phyloP scores from a whole-genome alignment of 1,140 invertebrate genomes.

The Vanessa atalanta region DNA sequence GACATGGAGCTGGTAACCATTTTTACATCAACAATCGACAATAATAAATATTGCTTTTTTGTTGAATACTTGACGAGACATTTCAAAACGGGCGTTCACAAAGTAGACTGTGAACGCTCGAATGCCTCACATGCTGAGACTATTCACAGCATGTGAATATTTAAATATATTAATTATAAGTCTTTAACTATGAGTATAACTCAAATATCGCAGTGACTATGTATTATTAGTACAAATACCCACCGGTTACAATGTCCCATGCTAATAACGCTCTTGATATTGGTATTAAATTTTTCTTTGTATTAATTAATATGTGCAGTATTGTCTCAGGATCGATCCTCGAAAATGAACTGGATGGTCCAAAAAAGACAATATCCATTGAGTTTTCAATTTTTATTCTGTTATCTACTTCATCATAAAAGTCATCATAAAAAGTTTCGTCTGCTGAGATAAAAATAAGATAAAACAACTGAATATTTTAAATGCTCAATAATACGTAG shows the following conservation, averaged over 20 bases:
- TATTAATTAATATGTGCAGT: slow-evolving; percentile 61
- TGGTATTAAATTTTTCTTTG: slow-evolving; percentile 63
- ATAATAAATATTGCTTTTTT: too few relatives aligned
- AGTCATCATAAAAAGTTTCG: slow-evolving; percentile 52
- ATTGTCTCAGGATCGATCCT: slow-evolving; percentile 67
- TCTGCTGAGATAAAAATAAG: slow-evolving; percentile 15
- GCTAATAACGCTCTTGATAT: slow-evolving; percentile 57
- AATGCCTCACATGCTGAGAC: too few relatives aligned
- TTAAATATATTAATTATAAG: too few relatives aligned
- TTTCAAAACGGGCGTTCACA: too few relatives aligned
- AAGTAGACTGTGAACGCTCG: too few relatives aligned
- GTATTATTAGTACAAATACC: slow-evolving; percentile 8
- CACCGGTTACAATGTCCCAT: slow-evolving; percentile 72
- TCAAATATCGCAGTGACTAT: too few relatives aligned
- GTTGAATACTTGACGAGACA: too few relatives aligned
- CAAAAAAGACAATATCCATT: slow-evolving; percentile 73
- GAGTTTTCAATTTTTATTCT: slow-evolving; percentile 55
- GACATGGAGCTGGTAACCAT: too few relatives aligned
- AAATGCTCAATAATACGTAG: not conserved
- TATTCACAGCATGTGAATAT: too few relatives aligned
- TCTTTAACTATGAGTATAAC: too few relatives aligned
- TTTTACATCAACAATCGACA: too few relatives aligned
- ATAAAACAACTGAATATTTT: too few relatives aligned
- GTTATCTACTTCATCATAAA: slow-evolving; percentile 70
- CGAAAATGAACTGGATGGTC: slow-evolving; percentile 62